These are phyloP conservation scores for Actinopyga echinites DNA, from an alignment of 53 echinoderm and acorn worm species.

Conservation along the genomic window DNA sequence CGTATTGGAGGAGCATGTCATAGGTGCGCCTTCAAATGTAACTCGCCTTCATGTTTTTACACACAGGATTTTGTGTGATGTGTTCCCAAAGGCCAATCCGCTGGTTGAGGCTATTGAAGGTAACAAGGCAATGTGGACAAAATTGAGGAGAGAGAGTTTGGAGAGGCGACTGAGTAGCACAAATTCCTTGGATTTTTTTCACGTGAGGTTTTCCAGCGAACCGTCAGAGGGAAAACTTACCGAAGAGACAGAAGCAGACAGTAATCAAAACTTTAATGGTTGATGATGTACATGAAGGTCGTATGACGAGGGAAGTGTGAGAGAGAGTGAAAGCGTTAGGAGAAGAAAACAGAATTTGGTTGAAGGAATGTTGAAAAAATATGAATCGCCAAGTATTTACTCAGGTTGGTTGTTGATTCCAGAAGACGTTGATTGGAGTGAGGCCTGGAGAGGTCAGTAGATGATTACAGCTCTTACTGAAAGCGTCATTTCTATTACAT, in stretches of 20 bases:
- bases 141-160: constrained; percentile 74
- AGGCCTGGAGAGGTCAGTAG: no score
- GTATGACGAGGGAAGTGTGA: neutral
- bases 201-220: constrained; percentile 82
- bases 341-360: neutral
- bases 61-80: constrained; percentile 68
- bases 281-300: neutral
- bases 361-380: no score
- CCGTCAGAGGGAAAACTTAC: constrained; percentile 40
- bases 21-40: no score
- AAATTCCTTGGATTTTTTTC: constrained; percentile 98
- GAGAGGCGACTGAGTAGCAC: constrained; percentile 92
- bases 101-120: constrained; percentile 71
- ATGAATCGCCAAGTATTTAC: no score
- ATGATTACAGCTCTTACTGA: no score
- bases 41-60: neutral
- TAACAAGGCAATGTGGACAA: constrained; percentile 92
- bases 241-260: constrained; percentile 45
- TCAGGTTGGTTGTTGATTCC: no score
- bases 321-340: neutral
- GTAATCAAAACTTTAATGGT: constrained; percentile 29
- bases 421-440: no score
- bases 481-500: no score
- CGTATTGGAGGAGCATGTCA: no score
- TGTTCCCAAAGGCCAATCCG: constrained; percentile 62